phyloP scores from a whole-genome alignment of 2,797 vertebrate species.

The Schizothorax lantsangensis region DNA sequence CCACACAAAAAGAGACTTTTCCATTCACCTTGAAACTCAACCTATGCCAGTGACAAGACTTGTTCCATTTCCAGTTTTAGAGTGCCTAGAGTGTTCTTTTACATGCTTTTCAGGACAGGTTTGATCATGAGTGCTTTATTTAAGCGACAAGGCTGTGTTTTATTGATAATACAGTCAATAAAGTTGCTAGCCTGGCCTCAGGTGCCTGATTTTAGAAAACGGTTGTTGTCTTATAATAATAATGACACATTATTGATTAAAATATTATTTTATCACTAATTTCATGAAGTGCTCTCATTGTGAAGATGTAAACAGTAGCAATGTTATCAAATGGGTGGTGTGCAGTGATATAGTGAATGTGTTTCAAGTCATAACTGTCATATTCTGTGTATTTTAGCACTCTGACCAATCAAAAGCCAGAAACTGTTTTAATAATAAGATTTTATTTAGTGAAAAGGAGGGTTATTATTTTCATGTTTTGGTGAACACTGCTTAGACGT shows the following conservation, averaged over 20 bases:
- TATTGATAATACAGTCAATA: background rate
- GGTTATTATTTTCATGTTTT: background rate
- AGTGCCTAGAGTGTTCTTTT: conserved; percentile 23
- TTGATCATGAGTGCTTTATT: background rate
- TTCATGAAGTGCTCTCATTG: background rate
- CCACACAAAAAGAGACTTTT: conserved; percentile 54
- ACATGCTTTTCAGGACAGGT: conserved; percentile 9
- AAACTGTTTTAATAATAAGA: background rate
- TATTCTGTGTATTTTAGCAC: background rate
- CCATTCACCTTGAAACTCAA: conserved; percentile 56
- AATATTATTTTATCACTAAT: background rate
- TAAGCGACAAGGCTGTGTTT: background rate
- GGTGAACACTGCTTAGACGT: background rate
- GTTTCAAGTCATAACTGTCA: background rate
- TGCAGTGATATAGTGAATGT: background rate
- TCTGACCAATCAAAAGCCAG: background rate
- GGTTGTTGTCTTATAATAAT: background rate
- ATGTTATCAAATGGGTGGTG: background rate
- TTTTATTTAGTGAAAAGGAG: background rate
- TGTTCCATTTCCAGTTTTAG: conserved; percentile 42
- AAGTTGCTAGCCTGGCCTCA: background rate
- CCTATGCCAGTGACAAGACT: conserved; percentile 43
- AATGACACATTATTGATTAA: background rate
- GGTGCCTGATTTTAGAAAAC: background rate
- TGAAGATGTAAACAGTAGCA: background rate